These are phyloP conservation scores for Caenorhabditis sulstoni DNA, from an alignment of 2,888 invertebrate species.

Conservation along the genomic window DNA sequence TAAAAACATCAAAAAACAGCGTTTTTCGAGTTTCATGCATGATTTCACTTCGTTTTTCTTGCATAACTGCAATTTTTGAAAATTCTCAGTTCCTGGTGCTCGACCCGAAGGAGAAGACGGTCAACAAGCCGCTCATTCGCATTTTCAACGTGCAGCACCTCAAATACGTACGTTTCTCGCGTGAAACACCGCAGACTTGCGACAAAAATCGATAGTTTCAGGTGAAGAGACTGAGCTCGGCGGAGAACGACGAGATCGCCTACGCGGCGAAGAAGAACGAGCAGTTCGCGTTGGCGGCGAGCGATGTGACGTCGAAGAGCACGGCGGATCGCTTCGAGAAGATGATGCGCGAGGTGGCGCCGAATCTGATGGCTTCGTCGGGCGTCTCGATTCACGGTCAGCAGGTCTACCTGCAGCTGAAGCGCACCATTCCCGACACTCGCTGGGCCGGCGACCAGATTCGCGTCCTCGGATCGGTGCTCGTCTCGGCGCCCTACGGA, in stretches of 20 bases:
- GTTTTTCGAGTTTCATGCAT: too few relatives aligned
- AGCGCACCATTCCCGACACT: slow-evolving; percentile 62
- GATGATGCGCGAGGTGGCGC: slow-evolving; percentile 1
- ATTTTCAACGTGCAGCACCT: slow-evolving; percentile 63
- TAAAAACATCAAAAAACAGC: too few relatives aligned
- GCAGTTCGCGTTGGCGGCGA: neutral
- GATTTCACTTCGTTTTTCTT: too few relatives aligned
- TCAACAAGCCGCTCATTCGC: slow-evolving; percentile 56
- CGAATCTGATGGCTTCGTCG: slow-evolving; percentile 14
- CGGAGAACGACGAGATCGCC: neutral
- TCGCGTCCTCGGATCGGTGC: slow-evolving; percentile 43
- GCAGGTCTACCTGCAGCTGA: slow-evolving; percentile 63
- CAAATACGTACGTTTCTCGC: slow-evolving; percentile 47
- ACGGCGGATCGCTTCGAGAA: slow-evolving; percentile 18
- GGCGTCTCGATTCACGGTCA: slow-evolving; percentile 51
- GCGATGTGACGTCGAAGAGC: neutral
- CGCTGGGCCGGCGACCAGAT: slow-evolving; percentile 58
- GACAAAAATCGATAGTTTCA: slow-evolving; percentile 19
- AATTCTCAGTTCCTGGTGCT: slow-evolving; percentile 62
- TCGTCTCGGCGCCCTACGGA: slow-evolving; percentile 38
- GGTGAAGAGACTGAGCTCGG: slow-evolving; percentile 19
- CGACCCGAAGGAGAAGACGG: slow-evolving; percentile 39
- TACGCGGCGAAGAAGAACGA: too few relatives aligned
- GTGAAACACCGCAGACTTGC: neutral
- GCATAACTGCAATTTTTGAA: neutral